Percentiles rank a stretch among this genome's conserved stretches.
Conservation (phyloP, 2,888 invertebrate species). For the Rhingia rostrata region DNA sequence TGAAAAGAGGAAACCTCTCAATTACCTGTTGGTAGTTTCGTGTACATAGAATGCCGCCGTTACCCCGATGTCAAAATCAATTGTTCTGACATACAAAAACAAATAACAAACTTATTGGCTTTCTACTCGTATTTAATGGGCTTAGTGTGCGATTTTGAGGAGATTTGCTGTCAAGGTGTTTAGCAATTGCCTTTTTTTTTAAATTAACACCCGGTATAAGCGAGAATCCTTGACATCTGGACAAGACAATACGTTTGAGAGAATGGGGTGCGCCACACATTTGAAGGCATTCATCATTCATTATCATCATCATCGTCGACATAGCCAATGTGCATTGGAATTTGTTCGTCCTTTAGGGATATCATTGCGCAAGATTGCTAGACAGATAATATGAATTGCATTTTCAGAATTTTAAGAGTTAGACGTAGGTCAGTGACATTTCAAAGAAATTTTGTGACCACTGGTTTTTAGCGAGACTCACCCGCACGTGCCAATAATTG, state of each 20-base stretch:
- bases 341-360: slow-evolving; percentile 1
- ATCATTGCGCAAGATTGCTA: slow-evolving; percentile 35
- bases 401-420: neutral
- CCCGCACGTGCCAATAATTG: too few relatives aligned
- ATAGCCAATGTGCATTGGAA: slow-evolving; percentile 38
- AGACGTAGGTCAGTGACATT: neutral
- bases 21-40: slow-evolving; percentile 65
- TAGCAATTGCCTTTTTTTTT: slow-evolving; percentile 57
- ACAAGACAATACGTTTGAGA: slow-evolving; percentile 51
- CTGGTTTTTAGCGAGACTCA: too few relatives aligned
- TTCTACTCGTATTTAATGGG: slow-evolving; percentile 69
- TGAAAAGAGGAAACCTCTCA: slow-evolving; percentile 68
- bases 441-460: too few relatives aligned
- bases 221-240: slow-evolving; percentile 73
- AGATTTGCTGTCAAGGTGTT: slow-evolving; percentile 69
- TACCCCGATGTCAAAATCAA: slow-evolving; percentile 66
- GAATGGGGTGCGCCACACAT: slow-evolving; percentile 67
- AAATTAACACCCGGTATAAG: slow-evolving; percentile 68
- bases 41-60: slow-evolving; percentile 45
- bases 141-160: slow-evolving; percentile 65
- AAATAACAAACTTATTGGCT: slow-evolving; percentile 74
- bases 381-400: neutral
- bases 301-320: slow-evolving; percentile 56
- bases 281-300: slow-evolving; percentile 64
- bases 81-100: slow-evolving; percentile 69